Evolutionary conservation across 2,888 invertebrate genomes (phyloP).

Genomic region (Leucozona laternaria): DNA sequence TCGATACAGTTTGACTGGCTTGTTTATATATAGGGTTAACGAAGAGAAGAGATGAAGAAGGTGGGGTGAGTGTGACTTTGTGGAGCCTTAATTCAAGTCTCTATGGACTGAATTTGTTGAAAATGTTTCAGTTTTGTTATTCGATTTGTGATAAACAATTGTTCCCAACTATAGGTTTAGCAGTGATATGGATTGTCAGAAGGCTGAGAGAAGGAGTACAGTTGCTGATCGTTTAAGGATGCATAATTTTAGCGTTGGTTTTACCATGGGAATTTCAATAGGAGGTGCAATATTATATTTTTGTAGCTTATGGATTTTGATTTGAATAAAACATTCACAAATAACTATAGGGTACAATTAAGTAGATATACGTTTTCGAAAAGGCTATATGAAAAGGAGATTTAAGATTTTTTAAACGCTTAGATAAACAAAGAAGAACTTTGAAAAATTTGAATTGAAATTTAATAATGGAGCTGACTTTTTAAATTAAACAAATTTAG

Average conservation of each 20-base stretch:
- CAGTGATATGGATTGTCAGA: conserved; percentile 30
- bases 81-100: conserved; percentile 73
- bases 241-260: conserved; percentile 42
- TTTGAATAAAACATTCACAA: conserved; percentile 44
- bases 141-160: conserved; percentile 73
- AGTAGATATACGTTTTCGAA: too few relatives aligned
- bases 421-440: too few relatives aligned
- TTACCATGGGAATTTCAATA: conserved; percentile 55
- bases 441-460: too few relatives aligned
- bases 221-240: conserved; percentile 35
- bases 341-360: background rate
- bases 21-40: too few relatives aligned
- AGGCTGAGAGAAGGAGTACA: background rate
- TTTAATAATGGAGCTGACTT: too few relatives aligned
- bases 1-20: conserved; percentile 35
- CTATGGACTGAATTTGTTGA: conserved; percentile 67
- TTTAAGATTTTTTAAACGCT: too few relatives aligned
- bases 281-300: background rate
- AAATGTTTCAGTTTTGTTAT: conserved; percentile 68
- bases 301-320: conserved; percentile 60
- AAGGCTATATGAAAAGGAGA: too few relatives aligned
- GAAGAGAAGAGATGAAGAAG: conserved; percentile 34
- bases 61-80: conserved; percentile 63
- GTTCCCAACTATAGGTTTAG: conserved; percentile 32
- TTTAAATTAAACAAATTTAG: too few relatives aligned